Evolutionary conservation across 2,797 vertebrate genomes (phyloP).

Genomic region (Paedocypris micromegethes): DNA sequence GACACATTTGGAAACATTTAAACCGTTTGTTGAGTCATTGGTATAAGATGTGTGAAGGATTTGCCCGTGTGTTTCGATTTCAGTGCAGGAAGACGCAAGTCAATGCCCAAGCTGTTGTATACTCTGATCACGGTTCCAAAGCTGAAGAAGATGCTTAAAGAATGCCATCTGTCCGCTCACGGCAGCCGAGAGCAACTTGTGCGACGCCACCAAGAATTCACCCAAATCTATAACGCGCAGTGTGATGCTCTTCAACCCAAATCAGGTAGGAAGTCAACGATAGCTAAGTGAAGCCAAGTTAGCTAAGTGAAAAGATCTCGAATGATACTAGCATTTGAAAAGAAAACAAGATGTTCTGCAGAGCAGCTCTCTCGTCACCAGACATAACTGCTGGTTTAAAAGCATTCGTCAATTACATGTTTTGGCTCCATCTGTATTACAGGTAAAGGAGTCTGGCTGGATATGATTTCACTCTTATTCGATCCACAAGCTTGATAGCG

Average conservation of each 20-base stretch:
- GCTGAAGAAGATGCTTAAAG: conserved; percentile 79
- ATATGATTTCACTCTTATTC: not conserved
- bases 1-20: too few species aligned
- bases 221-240: conserved; percentile 85
- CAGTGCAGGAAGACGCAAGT: conserved; percentile 72
- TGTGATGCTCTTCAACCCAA: conserved; percentile 85
- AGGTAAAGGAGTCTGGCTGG: not conserved
- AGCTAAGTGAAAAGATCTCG: not conserved
- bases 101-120: conserved; percentile 84
- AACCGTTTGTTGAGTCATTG: not conserved
- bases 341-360: not conserved
- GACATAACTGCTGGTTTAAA: not conserved
- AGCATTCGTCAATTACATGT: not conserved
- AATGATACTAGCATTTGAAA: not conserved
- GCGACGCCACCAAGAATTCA: conserved; percentile 83
- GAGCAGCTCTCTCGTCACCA: not conserved
- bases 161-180: conserved; percentile 73
- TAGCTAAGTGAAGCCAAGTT: not conserved
- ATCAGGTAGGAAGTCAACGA: conserved; percentile 66
- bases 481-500: not conserved
- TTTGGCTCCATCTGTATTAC: not conserved
- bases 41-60: not conserved
- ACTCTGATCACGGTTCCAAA: conserved; percentile 81
- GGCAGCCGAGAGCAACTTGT: conserved; percentile 82
- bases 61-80: conserved; percentile 34